Base-by-base conservation (phyloP, 2,113 vertebrate genomes). In the Hyperoodon ampullatus region DNA sequence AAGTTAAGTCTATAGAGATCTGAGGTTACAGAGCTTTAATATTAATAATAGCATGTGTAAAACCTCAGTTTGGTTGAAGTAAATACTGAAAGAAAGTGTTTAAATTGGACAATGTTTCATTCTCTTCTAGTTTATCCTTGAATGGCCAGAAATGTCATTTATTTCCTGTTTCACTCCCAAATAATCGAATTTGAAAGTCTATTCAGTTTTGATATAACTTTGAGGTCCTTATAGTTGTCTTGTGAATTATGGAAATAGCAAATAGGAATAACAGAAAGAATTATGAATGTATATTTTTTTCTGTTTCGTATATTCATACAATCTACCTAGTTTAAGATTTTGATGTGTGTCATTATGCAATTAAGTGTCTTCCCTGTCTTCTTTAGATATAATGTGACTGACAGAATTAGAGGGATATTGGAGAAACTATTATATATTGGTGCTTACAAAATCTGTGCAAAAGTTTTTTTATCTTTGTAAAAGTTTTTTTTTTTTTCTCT, bases 141-240 rank as follows among this genome's bases (percentile, higher is more conserved):
- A 93, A 88, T 44, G 8, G 0, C 11, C 13, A 93, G 39, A 90
- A 61, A 53, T 86, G 68, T 58, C 23, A 72, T 68, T 88, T 87
- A 68, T 82, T 87, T 71, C 5, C 4, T 44, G 3, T 68, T 90
- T 95, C 84, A 18, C 88, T 88, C 9, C 8, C 21, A 85, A 66
- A 19, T 66, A 92, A 88, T 60, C n/a, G 77, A 61, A 91, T 80
- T 85, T 66, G 47, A 88, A 92, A 39, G 18, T 93, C 30, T 80
- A 26, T 53, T 71, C 26, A 75, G 19, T 82, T 96, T 26, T 58
- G 16, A 21, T 65, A 14, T 60, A 65, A 39, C 21, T 81, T 66
- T 19, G 16, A 42, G 18, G 9, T 30, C 28, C 39, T 70, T 78
- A 72, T 53, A 74, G 2, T 70, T 61, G 16, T 63, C 26, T 50